Conservation (phyloP, 2,888 invertebrate species). For the Ptychoptera albimana region DNA sequence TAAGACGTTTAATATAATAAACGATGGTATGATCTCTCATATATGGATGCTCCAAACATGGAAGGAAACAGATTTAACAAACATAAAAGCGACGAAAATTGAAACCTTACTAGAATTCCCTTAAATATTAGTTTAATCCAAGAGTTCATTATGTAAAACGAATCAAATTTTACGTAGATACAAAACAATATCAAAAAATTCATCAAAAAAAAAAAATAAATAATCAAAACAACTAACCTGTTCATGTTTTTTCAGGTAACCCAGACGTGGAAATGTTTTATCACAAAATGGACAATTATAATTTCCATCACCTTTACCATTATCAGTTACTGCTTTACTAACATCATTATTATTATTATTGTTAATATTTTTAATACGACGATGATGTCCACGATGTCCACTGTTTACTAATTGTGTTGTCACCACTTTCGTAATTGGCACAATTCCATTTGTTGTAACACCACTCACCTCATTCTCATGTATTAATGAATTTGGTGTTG, state of each 20-base stretch:
- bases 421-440: background rate
- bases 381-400: background rate
- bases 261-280: conserved; percentile 73
- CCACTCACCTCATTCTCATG: conserved; percentile 16
- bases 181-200: background rate
- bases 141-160: too few species aligned
- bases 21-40: too few species aligned
- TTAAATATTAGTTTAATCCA: too few species aligned
- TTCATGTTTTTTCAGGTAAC: conserved; percentile 80
- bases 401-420: background rate
- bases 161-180: too few species aligned
- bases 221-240: conserved; percentile 43
- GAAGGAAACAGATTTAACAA: too few species aligned
- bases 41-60: too few species aligned
- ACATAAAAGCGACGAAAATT: too few species aligned
- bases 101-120: too few species aligned
- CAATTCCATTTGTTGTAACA: conserved; percentile 10
- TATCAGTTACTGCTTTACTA: conserved; percentile 1
- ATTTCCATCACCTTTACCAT: conserved; percentile 39
- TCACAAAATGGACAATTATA: conserved; percentile 87
- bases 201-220: background rate
- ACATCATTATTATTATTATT: background rate
- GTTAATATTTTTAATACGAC: background rate
- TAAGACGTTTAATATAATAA: too few species aligned
- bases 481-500: conserved; percentile 26